Percentiles rank a stretch among this genome's conserved stretches.
These are phyloP conservation scores for Lordiphosa collinella DNA, from an alignment of 1,140 invertebrate genomes.

Conservation along the genomic window DNA sequence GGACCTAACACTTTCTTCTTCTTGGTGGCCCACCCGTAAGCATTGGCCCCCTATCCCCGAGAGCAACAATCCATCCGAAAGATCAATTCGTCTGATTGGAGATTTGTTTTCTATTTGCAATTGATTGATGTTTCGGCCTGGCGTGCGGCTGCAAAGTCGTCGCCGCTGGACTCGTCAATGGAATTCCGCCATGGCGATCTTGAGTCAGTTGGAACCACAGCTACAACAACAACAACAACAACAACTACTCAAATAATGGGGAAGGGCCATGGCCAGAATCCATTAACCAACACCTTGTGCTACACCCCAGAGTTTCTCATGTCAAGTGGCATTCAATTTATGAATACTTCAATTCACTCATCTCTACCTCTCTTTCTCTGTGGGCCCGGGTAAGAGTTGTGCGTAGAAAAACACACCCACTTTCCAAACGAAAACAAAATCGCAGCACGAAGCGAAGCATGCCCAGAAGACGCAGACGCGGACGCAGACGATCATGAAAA, in stretches of 20 bases:
- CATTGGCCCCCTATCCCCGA: background rate
- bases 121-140: constrained; percentile 51
- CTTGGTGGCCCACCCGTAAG: constrained; percentile 24
- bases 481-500: constrained; percentile 38
- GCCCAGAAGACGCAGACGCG: background rate
- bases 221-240: too few relatives aligned
- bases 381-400: constrained; percentile 1
- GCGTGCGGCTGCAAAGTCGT: constrained; percentile 12
- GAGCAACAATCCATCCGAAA: constrained; percentile 23
- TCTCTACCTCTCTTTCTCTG: too few relatives aligned
- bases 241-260: background rate
- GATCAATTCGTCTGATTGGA: constrained; percentile 56
- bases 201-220: background rate
- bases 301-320: too few relatives aligned
- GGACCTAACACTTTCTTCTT: constrained; percentile 66
- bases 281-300: too few relatives aligned
- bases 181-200: constrained; percentile 23
- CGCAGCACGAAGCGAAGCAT: constrained; percentile 57
- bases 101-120: constrained; percentile 70
- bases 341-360: too few relatives aligned
- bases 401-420: constrained; percentile 49
- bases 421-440: constrained; percentile 69
- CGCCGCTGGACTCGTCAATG: constrained; percentile 24
- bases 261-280: background rate
- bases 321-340: too few relatives aligned